phyloP scores from a whole-genome alignment of 2,797 vertebrate species.

The Staurois parvus region DNA sequence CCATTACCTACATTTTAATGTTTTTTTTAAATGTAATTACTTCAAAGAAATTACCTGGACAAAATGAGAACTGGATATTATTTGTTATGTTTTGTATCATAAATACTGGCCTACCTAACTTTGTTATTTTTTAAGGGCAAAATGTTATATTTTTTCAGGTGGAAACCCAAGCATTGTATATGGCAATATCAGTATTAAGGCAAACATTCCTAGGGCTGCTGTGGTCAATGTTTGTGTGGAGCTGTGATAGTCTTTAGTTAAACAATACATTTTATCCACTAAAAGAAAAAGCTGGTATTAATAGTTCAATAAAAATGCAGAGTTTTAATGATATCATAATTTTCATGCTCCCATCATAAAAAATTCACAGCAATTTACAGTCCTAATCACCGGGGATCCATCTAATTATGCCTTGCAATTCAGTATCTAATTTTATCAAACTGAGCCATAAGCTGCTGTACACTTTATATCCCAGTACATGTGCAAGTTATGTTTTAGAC shows the following conservation, averaged over 20 bases:
- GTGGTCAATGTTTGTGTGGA: neutral
- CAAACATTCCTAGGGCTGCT: neutral
- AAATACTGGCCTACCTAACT: no score
- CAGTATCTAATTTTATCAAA: conserved; percentile 58
- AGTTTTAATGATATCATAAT: conserved; percentile 59
- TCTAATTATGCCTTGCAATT: conserved; percentile 54
- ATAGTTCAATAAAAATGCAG: conserved; percentile 58
- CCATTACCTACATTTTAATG: no score
- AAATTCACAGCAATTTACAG: conserved; percentile 59
- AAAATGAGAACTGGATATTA: no score
- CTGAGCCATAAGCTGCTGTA: conserved; percentile 36
- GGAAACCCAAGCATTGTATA: no score
- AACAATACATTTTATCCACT: conserved; percentile 40
- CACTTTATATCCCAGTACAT: conserved; percentile 24
- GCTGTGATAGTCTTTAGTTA: conserved; percentile 37
- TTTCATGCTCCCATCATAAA: conserved; percentile 48
- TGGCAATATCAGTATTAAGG: neutral
- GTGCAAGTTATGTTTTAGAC: conserved; percentile 9
- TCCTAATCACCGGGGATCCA: conserved; percentile 55
- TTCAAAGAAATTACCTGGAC: no score
- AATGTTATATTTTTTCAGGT: no score
- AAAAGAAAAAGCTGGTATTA: conserved; percentile 41
- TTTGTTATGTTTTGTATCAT: no score
- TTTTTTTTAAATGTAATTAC: no score
- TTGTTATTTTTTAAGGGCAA: no score